Evolutionary conservation across 2,797 vertebrate genomes (phyloP).

Genomic region (Uromys caudimaculatus): DNA sequence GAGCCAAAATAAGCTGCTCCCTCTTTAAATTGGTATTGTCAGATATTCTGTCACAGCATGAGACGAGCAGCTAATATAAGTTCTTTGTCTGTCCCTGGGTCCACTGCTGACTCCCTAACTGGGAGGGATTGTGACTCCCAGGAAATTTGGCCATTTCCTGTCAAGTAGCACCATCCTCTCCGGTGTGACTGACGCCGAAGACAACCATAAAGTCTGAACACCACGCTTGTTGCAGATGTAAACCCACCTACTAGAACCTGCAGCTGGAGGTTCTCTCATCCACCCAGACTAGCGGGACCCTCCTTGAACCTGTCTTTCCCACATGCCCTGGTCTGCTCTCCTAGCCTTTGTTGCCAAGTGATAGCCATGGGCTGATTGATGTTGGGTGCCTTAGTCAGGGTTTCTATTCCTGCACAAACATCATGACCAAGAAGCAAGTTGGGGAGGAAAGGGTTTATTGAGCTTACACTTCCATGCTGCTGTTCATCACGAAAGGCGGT

Average conservation of each 20-base stretch:
- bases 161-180: neutral
- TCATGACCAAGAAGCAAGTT: too few species aligned
- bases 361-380: neutral
- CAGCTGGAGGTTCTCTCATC: neutral
- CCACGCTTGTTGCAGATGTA: neutral
- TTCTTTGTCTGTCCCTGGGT: neutral
- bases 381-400: too few species aligned
- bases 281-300: neutral
- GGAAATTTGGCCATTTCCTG: neutral
- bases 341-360: neutral
- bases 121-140: neutral
- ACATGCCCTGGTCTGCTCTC: neutral
- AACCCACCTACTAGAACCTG: neutral
- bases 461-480: too few species aligned
- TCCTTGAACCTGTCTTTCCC: neutral
- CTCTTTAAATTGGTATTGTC: neutral
- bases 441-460: too few species aligned
- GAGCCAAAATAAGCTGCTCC: neutral
- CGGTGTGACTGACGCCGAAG: neutral
- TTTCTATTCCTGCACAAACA: too few species aligned
- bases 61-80: neutral
- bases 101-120: neutral
- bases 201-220: rapidly evolving
- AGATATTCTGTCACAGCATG: neutral
- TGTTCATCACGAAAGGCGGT: too few species aligned